These are phyloP conservation scores for Sarcophaga peregrina DNA, from an alignment of 1,140 invertebrate species.

Conservation along the genomic window DNA sequence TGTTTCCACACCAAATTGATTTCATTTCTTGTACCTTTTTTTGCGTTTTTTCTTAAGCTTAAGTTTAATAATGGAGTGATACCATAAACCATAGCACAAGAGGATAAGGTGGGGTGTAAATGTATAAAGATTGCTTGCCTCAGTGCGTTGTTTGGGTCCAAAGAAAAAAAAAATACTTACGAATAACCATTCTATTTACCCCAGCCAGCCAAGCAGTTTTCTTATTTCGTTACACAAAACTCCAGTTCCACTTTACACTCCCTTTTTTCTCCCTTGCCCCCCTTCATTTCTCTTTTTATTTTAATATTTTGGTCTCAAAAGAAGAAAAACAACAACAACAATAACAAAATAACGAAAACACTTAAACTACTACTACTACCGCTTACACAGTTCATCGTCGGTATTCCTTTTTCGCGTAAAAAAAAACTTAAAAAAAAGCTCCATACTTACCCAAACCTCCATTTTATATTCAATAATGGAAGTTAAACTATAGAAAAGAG, in stretches of 20 bases:
- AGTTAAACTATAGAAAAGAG: neutral
- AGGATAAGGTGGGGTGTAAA: neutral
- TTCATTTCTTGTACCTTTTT: neutral
- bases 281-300: no score
- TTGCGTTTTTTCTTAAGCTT: constrained; percentile 4
- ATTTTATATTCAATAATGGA: constrained; percentile 8
- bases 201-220: no score
- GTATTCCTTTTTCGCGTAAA: neutral
- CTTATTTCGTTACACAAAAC: no score
- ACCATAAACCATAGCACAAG: neutral
- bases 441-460: no score
- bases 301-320: neutral
- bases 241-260: no score
- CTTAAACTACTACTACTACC: constrained; percentile 2
- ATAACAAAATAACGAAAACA: neutral
- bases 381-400: neutral
- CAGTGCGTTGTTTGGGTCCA: neutral
- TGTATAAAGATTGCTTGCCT: constrained; percentile 18
- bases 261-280: no score
- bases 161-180: neutral
- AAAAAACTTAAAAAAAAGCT: no score
- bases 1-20: neutral
- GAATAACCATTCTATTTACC: neutral
- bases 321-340: neutral
- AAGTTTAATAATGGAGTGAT: constrained; percentile 28